These are phyloP conservation scores for Oenanthe oenanthe DNA, from an alignment of 2,113 vertebrate genomes.

Conservation along the genomic window DNA sequence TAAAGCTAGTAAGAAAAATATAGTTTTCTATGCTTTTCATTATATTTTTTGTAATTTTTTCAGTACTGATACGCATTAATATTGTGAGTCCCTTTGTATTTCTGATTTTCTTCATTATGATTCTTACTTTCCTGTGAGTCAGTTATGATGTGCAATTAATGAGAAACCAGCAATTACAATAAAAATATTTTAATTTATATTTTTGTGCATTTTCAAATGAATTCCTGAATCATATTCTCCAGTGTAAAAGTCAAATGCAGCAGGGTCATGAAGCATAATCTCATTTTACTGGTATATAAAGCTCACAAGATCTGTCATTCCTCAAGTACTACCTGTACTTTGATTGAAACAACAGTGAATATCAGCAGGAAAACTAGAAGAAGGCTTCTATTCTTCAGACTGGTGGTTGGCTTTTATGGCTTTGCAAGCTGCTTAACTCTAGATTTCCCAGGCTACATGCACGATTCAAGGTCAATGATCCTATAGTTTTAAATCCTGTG, in stretches of 20 bases:
- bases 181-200: slow-evolving; percentile 3
- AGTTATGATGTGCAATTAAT: slow-evolving; percentile 55
- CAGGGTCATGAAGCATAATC: slow-evolving; percentile 45
- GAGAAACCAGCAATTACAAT: slow-evolving; percentile 5
- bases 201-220: background rate
- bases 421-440: slow-evolving; percentile 47
- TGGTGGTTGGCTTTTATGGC: slow-evolving; percentile 14
- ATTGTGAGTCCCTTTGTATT: slow-evolving; percentile 34
- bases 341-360: slow-evolving; percentile 65
- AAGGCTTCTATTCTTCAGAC: background rate
- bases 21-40: slow-evolving; percentile 50
- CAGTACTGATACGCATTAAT: background rate
- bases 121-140: slow-evolving; percentile 35
- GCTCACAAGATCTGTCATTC: slow-evolving; percentile 51
- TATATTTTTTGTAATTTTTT: slow-evolving; percentile 44
- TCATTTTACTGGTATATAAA: slow-evolving; percentile 49
- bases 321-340: slow-evolving; percentile 41
- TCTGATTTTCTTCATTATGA: slow-evolving; percentile 56
- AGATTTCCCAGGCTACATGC: slow-evolving; percentile 40
- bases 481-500: slow-evolving; percentile 33
- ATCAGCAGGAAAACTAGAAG: slow-evolving; percentile 24
- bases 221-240: slow-evolving; percentile 53
- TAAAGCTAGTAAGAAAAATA: slow-evolving; percentile 72
- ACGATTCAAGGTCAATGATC: slow-evolving; percentile 38
- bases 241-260: slow-evolving; percentile 66